phyloP scores from a whole-genome alignment of 1,140 invertebrate species.

The Drosophila cardini region DNA sequence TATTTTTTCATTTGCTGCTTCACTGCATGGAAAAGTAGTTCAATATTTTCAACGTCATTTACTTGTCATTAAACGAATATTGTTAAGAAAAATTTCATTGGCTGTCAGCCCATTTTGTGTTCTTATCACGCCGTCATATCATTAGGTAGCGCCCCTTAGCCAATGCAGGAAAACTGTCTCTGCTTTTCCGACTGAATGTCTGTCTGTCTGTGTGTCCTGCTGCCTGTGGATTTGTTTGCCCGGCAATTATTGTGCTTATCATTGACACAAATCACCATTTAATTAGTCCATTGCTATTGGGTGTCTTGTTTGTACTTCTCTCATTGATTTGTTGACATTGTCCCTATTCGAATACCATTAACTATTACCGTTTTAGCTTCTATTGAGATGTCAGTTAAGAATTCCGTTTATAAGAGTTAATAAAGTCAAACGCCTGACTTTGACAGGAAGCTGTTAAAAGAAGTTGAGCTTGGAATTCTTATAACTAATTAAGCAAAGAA shows the following conservation, averaged over 20 bases:
- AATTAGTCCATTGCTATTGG: conserved; percentile 73
- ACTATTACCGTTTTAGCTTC: background rate
- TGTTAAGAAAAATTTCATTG: conserved; percentile 34
- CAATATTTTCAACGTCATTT: conserved; percentile 72
- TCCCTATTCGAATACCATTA: conserved; percentile 13
- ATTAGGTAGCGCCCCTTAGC: conserved; percentile 59
- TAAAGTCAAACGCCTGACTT: background rate
- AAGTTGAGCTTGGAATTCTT: no score
- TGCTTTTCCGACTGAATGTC: conserved; percentile 22
- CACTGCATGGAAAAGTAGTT: conserved; percentile 64
- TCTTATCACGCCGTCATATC: conserved; percentile 62
- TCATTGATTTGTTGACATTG: conserved; percentile 77
- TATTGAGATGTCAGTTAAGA: background rate
- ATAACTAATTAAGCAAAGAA: no score
- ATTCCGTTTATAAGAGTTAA: background rate
- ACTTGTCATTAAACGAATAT: conserved; percentile 59
- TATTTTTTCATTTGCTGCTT: conserved; percentile 69
- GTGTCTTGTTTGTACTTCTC: conserved; percentile 64
- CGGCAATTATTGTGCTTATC: conserved; percentile 79
- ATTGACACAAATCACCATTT: conserved; percentile 80
- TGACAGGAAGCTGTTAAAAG: no score
- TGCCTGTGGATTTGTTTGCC: conserved; percentile 70
- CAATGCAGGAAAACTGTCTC: conserved; percentile 44
- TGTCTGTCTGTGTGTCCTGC: background rate
- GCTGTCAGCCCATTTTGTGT: conserved; percentile 50